Percentiles rank a stretch among this genome's conserved stretches.
Conservation (phyloP, 53 echinoderm and acorn worm species). For the Mesocentrotus franciscanus region DNA sequence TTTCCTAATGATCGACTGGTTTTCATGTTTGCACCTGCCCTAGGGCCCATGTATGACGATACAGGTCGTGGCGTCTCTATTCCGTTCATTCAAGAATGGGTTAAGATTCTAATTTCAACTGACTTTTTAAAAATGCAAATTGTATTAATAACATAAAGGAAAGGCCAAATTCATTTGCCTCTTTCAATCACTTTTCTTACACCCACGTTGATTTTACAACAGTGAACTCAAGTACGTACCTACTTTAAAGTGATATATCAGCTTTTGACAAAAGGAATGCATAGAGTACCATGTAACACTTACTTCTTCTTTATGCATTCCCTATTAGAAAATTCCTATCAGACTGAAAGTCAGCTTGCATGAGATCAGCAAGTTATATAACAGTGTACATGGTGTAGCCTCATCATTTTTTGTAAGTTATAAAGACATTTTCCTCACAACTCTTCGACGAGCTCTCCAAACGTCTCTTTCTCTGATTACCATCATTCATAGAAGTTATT, state of each 20-base stretch:
- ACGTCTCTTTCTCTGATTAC: not conserved
- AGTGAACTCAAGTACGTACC: not conserved
- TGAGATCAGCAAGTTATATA: not conserved
- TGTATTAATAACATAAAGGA: not conserved
- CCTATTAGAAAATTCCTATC: not conserved
- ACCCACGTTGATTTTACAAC: not conserved
- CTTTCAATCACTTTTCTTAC: not conserved
- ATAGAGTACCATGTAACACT: no score
- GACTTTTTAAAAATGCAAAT: not conserved
- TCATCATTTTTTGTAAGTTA: not conserved
- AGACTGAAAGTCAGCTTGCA: not conserved
- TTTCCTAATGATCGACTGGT: conserved; percentile 41
- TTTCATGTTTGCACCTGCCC: conserved; percentile 36
- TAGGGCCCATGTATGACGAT: not conserved
- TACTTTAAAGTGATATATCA: not conserved
- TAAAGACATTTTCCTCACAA: not conserved
- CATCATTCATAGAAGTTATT: not conserved
- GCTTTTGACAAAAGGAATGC: not conserved
- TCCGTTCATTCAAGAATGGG: not conserved
- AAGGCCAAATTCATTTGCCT: not conserved
- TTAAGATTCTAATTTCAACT: not conserved
- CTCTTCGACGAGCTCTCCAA: not conserved
- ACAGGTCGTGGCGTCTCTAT: not conserved
- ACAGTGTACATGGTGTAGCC: not conserved
- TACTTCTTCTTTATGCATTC: not conserved